Conservation (phyloP, 1,140 invertebrate species). For the Anastrepha obliqua region DNA sequence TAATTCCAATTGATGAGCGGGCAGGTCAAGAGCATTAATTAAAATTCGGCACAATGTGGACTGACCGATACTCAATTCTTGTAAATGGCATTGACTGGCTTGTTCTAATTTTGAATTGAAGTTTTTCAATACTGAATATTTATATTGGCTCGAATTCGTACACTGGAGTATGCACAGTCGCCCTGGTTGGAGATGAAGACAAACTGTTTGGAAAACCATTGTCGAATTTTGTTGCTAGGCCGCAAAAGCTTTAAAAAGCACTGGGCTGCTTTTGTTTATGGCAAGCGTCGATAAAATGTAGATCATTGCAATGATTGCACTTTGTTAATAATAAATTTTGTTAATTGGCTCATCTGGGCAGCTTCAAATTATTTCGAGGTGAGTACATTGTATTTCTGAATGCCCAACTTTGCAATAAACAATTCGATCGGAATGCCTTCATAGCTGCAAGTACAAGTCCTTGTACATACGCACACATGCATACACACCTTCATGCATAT, state of each 20-base stretch:
- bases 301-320: not conserved
- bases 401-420: not conserved
- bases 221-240: not conserved
- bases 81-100: too few relatives aligned
- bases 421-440: not conserved
- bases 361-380: not conserved
- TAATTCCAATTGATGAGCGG: too few relatives aligned
- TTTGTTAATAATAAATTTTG: conserved; percentile 39
- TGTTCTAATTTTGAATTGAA: too few relatives aligned
- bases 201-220: too few relatives aligned
- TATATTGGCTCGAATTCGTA: too few relatives aligned
- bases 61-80: too few relatives aligned
- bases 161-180: too few relatives aligned
- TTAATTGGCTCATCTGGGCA: conserved; percentile 25
- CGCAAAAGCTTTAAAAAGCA: not conserved
- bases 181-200: too few relatives aligned
- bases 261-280: not conserved
- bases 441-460: not conserved
- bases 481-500: not conserved
- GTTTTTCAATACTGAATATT: too few relatives aligned
- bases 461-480: not conserved
- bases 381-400: conserved; percentile 4
- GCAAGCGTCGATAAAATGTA: not conserved
- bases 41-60: too few relatives aligned
- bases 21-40: too few relatives aligned